Evolutionary conservation across 2,888 invertebrate species (phyloP), one percentile per base, ranked within the genome.

Genomic region (Cotesia congregata): DNA sequence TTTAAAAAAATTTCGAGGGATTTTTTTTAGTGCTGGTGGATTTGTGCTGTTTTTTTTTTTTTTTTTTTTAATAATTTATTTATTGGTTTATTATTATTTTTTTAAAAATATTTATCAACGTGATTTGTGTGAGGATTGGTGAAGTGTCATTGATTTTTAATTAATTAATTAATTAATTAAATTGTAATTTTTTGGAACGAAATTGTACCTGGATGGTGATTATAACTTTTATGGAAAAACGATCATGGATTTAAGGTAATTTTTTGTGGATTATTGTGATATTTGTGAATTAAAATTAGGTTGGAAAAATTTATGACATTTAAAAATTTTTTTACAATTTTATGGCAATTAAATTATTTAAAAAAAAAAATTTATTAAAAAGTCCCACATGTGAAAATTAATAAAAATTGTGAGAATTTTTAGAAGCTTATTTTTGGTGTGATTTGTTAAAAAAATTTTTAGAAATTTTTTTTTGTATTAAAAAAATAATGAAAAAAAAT

Each of bases 211-310:
- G 79, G 80, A 77, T 77, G 75, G 74, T 81, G 74, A 67, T 69
- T 15, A 17, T 17, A 60, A 67, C 67, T 70, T 77, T 62, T 69
- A 79, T 73, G 72, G 69, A 75, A 79, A 78, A 79, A 80, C 77
- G 75, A 72, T 81, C 67, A 78, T 78, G 71, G 76, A 77, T 75
- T 77, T 74, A 78, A 81, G 81, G 81, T 81, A 81, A 81, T 77
- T 50, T 50, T 50, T 50, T 12, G 50, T 50, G 50, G 4, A 12
- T 50, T 12, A 12, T 50, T 12, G 12, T 50, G 50, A 12, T 50
- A 1, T 50, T 4, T 12, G 12, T 12, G 12, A 50, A 12, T n/a
- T n/a, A n/a, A n/a, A n/a, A n/a, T n/a, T n/a, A n/a, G n/a, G n/a
- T n/a, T n/a, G n/a, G n/a, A n/a, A n/a, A n/a, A n/a, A n/a, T n/a